Base-by-base conservation (phyloP, 2,797 vertebrate genomes). In the Rhynchotus rufescens region DNA sequence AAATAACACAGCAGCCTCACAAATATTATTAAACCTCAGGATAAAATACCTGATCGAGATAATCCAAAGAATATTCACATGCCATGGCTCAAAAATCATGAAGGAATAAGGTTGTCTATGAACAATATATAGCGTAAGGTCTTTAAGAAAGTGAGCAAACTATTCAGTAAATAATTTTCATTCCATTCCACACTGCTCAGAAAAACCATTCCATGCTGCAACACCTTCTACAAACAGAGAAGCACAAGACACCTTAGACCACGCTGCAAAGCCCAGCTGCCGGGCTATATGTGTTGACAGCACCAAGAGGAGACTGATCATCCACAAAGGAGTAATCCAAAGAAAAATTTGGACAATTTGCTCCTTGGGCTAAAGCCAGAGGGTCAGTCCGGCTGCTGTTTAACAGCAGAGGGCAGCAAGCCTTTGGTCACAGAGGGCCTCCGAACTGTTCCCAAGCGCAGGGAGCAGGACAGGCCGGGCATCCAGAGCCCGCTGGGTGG, bases 401-500 rank as follows among this genome's bases (percentile, higher is more conserved):
- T 52, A 81, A 89, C 89, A 93, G 88, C 93, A 95, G 83, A 92
- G 78, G 83, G 91, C 90, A 95, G 30, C 26, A 75, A 16, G 2
- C 21, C 56, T 64, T 60, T 23, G 66, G 45, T n/a, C 1, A 2
- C 7, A 40, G 15, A 83, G 30, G 6, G 15, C 15, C 52, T 44
- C 52, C 38, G n/a, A 12, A 0, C 42, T 38, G 42, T 49, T 80
- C 32, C 21, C 4, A 2, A 9, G 52, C 7, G 3, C 15, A 8
- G 42, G 10, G 11, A 10, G 25, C 62, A 4, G 42, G 11, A 40
- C 3, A 2, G 7, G 22, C 12, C 44, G 34, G 15, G 30, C 12
- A 36, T 15, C 10, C 30, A n/a, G 20, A 20, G 10, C 30, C 30
- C 30, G 6, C 13, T 8, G 9, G 57, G 23, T 16, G 2, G 3